Evolutionary conservation across 2,113 vertebrate species (phyloP).

Genomic region (Lates calcarifer): DNA sequence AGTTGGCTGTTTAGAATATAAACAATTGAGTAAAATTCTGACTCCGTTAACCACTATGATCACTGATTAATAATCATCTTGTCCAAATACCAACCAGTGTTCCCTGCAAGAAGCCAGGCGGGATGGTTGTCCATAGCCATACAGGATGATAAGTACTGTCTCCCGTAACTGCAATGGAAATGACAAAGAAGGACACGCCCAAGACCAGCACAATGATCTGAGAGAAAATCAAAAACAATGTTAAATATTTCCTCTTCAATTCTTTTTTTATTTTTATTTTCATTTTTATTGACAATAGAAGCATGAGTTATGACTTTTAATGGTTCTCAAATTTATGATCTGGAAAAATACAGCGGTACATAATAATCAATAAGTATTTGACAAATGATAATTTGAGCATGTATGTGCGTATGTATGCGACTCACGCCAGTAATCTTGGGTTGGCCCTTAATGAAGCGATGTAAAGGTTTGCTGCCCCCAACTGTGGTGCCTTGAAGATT

Average conservation of each 20-base stretch:
- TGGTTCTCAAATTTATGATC: neutral
- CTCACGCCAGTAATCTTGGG: slow-evolving; percentile 81
- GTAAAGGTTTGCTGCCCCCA: slow-evolving; percentile 81
- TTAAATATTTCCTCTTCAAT: neutral
- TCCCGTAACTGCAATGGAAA: neutral
- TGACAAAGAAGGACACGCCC: slow-evolving; percentile 37
- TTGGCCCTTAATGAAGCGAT: slow-evolving; percentile 81
- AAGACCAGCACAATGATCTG: slow-evolving; percentile 58
- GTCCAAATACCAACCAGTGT: slow-evolving; percentile 66
- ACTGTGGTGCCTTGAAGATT: slow-evolving; percentile 41
- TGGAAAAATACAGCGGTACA: neutral
- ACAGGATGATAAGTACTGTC: fast-evolving
- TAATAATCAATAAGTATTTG: neutral
- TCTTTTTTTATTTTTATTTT: neutral
- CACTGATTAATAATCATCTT: neutral
- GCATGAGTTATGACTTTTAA: neutral
- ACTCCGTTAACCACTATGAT: neutral
- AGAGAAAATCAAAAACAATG: slow-evolving; percentile 12
- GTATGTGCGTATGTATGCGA: slow-evolving; percentile 9
- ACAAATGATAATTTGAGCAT: neutral
- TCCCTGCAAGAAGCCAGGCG: slow-evolving; percentile 52
- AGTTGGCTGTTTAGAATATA: neutral
- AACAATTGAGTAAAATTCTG: neutral
- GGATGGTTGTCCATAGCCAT: fast-evolving
- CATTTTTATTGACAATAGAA: neutral